Percentiles rank a stretch among this genome's conserved stretches.
Evolutionary conservation across 2,797 vertebrate genomes (phyloP).

Genomic region (Gambusia yucatana): DNA sequence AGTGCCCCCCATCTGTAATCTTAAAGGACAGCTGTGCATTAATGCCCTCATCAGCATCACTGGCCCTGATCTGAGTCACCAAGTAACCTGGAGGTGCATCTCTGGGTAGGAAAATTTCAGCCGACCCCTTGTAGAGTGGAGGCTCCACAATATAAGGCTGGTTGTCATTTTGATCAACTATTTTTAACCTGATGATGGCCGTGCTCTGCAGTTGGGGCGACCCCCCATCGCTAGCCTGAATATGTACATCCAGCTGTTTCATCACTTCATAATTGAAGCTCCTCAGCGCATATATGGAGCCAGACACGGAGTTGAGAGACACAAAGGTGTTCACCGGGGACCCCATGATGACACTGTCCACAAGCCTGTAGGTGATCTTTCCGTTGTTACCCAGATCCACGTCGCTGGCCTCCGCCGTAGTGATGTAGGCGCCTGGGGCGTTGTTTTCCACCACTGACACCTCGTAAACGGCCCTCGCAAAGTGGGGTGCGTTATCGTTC

Average conservation of each 20-base stretch:
- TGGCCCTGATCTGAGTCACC: slow-evolving; percentile 90
- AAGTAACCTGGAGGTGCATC: slow-evolving; percentile 86
- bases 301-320: slow-evolving; percentile 90
- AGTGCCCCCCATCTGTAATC: slow-evolving; percentile 84
- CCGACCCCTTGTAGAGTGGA: slow-evolving; percentile 86
- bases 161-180: slow-evolving; percentile 96
- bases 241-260: slow-evolving; percentile 87
- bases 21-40: slow-evolving; percentile 90
- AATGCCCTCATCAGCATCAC: slow-evolving; percentile 89
- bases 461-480: slow-evolving; percentile 85
- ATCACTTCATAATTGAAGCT: slow-evolving; percentile 95
- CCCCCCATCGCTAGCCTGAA: slow-evolving; percentile 92
- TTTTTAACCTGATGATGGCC: slow-evolving; percentile 87
- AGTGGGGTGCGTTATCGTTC: slow-evolving; percentile 92
- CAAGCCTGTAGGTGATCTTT: slow-evolving; percentile 88
- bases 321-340: slow-evolving; percentile 90
- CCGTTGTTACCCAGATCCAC: slow-evolving; percentile 89
- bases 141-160: slow-evolving; percentile 88
- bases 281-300: slow-evolving; percentile 91
- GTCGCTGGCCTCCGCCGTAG: slow-evolving; percentile 87
- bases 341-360: slow-evolving; percentile 87
- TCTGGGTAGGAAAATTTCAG: slow-evolving; percentile 88
- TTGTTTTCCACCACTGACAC: slow-evolving; percentile 91
- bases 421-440: slow-evolving; percentile 89
- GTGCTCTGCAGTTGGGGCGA: slow-evolving; percentile 91